Evolutionary conservation across 2,888 invertebrate genomes (phyloP), one percentile per base, ranked within the genome.

Genomic region (Tetrapedia diversipes): DNA sequence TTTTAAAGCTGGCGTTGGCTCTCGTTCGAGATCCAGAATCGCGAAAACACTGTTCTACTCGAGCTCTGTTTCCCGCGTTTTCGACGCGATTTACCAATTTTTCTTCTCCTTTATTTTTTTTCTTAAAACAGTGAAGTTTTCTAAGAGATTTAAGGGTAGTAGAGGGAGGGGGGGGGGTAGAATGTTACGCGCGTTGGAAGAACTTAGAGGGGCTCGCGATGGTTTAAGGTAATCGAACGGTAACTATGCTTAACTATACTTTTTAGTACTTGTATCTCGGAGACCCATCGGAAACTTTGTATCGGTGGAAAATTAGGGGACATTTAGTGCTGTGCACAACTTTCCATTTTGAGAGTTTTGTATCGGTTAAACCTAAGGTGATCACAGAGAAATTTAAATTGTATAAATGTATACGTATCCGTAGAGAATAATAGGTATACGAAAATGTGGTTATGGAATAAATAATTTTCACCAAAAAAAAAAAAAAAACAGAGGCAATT

Each of bases 191-290:
- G 7, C 16, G 11, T n/a, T 22, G 29, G 11, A 16, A 7, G 22
- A 64, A 53, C 29, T 53, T 43, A 22, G 22, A 37, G 41, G 8
- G 27, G n/a, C 11, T 7, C 32, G n/a, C 24, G 57, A 41, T 41
- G 57, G 61, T 57, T 19, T 11, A 47, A 53, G 54, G 29, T 37
- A 37, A 60, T 75, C 65, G 53, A 51, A 68, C 61, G 41, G 24
- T 65, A 69, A 37, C 34, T 47, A 14, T 19, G 60, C 32, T 11
- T 54, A 65, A 75, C 19, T 49, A 49, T 24, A 67, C 41, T 69
- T 70, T 76, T 49, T 54, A 76, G 57, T 63, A 53, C 53, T 74
- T 57, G 77, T 65, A 70, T 67, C 80, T 82, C 41, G 34, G 49
- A 60, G 22, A n/a, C n/a, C 22, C 37, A 22, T 11, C 7, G 29